Evolutionary conservation across 2,888 invertebrate species (phyloP).

Genomic region (Cataglyphis albicans): DNA sequence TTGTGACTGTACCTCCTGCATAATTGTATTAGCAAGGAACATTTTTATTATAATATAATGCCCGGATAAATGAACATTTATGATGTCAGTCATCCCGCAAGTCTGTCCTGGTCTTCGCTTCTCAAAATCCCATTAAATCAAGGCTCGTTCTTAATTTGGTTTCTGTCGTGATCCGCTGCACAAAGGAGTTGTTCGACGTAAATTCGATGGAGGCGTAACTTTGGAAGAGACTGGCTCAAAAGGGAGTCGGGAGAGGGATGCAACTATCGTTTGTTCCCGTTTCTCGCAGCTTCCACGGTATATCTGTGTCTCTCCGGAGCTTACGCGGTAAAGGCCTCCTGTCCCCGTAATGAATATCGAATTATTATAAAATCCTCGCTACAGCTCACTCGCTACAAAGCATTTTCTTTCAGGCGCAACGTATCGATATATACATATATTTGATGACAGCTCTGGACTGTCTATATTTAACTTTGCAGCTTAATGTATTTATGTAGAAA

Average conservation of each 20-base stretch:
- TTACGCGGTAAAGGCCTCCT: slow-evolving; percentile 10
- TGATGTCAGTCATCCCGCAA: slow-evolving; percentile 18
- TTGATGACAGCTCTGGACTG: not conserved
- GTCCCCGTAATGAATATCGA: slow-evolving; percentile 54
- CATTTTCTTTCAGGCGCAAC: slow-evolving; percentile 16
- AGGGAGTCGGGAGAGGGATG: slow-evolving; percentile 31
- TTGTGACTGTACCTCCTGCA: not conserved
- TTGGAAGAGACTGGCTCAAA: slow-evolving; percentile 55
- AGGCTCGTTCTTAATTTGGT: slow-evolving; percentile 66
- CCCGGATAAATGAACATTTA: slow-evolving; percentile 20
- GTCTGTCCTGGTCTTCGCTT: slow-evolving; percentile 25
- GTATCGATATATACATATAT: not conserved
- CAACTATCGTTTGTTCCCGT: slow-evolving; percentile 36
- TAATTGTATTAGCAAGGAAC: not conserved
- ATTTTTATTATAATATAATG: not conserved
- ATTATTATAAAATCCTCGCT: slow-evolving; percentile 63
- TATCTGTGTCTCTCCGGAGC: slow-evolving; percentile 27
- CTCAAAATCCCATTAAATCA: slow-evolving; percentile 56
- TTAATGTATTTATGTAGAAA: slow-evolving; percentile 5
- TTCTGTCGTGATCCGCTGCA: slow-evolving; percentile 61
- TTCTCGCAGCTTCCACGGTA: slow-evolving; percentile 1
- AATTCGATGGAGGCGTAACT: slow-evolving; percentile 63
- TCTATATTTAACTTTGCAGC: not conserved
- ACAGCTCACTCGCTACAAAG: slow-evolving; percentile 20
- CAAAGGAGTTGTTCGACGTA: slow-evolving; percentile 63